Conservation (phyloP, 2,797 vertebrate species). For the Gorsachius magnificus region DNA sequence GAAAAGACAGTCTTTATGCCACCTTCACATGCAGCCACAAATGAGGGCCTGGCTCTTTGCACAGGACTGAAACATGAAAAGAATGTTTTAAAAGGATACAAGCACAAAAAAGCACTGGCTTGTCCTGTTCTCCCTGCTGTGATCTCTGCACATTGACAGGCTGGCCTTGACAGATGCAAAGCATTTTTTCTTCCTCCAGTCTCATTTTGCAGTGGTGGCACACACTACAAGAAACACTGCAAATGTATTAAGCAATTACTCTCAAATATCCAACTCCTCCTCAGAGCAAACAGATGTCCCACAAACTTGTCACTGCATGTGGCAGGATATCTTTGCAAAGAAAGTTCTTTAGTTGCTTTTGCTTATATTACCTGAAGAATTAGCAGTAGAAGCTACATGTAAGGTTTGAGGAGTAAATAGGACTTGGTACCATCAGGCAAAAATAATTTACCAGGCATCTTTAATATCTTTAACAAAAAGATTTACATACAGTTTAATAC, state of each 20-base stretch:
- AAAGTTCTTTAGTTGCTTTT: not conserved
- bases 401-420: not conserved
- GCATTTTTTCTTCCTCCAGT: not conserved
- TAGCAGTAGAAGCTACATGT: not conserved
- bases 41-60: not conserved
- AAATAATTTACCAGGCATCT: not conserved
- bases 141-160: not conserved
- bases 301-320: not conserved
- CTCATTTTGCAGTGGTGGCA: constrained; percentile 1
- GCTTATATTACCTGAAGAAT: not conserved
- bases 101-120: not conserved
- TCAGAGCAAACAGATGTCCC: not conserved
- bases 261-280: not conserved
- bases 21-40: not conserved
- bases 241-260: not conserved
- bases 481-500: not conserved
- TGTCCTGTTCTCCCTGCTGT: not conserved
- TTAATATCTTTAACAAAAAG: not conserved
- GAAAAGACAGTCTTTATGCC: not conserved
- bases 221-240: not conserved
- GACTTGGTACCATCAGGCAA: not conserved
- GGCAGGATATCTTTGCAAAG: not conserved
- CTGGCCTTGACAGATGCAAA: constrained; percentile 8
- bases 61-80: not conserved
- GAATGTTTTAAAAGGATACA: not conserved